Conservation (phyloP, 2,888 invertebrate species). For the Heliothis peltigera region DNA sequence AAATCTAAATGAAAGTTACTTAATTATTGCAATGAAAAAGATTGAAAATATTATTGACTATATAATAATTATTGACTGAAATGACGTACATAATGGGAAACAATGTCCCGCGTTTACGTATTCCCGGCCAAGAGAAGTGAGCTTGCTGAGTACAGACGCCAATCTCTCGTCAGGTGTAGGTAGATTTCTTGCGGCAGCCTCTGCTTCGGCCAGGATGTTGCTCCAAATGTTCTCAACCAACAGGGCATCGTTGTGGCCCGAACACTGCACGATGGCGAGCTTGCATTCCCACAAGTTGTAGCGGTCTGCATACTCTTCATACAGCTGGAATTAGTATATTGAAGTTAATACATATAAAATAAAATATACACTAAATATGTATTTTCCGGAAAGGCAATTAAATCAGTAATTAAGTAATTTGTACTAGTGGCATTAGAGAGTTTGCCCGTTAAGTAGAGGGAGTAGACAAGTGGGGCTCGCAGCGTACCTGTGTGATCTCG, state of each 20-base stretch:
- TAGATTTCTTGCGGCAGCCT: constrained; percentile 83
- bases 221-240: constrained; percentile 98
- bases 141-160: constrained; percentile 93
- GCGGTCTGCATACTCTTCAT: constrained; percentile 97
- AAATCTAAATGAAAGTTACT: constrained; percentile 89
- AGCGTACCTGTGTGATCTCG: constrained; percentile 94
- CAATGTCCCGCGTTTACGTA: constrained; percentile 95
- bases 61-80: background rate
- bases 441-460: too few relatives aligned
- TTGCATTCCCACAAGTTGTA: constrained; percentile 98
- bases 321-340: constrained; percentile 89
- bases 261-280: constrained; percentile 98
- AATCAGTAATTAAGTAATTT: too few relatives aligned
- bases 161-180: constrained; percentile 90
- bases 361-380: too few relatives aligned
- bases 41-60: background rate
- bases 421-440: too few relatives aligned
- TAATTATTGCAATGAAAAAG: background rate
- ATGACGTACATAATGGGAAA: constrained; percentile 94
- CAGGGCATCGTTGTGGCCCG: constrained; percentile 96
- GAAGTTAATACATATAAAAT: too few relatives aligned
- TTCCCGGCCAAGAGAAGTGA: constrained; percentile 93
- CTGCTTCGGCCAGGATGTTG: constrained; percentile 93
- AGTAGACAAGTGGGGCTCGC: too few relatives aligned
- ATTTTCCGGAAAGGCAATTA: too few relatives aligned